phyloP scores from a whole-genome alignment of 1,140 invertebrate genomes.

The Drosophila auraria region DNA sequence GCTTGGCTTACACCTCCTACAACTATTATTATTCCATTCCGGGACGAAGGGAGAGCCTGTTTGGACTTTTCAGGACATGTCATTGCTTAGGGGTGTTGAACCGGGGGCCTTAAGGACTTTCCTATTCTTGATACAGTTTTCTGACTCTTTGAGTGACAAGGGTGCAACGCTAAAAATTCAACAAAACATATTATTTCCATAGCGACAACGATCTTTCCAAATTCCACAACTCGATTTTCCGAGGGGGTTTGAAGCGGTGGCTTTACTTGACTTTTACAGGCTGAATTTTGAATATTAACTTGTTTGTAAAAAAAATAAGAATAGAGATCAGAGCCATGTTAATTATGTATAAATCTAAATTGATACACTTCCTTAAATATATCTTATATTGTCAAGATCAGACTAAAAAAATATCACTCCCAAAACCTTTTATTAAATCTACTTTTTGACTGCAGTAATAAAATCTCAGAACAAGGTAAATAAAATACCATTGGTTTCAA shows the following conservation, averaged over 20 bases:
- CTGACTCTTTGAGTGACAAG: neutral
- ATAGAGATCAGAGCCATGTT: too few relatives aligned
- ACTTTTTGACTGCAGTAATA: too few relatives aligned
- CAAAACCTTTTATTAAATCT: too few relatives aligned
- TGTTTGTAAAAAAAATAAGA: neutral
- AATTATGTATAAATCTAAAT: neutral
- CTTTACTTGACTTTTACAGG: neutral
- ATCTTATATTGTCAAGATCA: neutral
- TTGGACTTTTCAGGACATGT: slow-evolving; percentile 14
- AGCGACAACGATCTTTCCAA: slow-evolving; percentile 8
- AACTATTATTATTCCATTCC: slow-evolving; percentile 6
- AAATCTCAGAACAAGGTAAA: too few relatives aligned
- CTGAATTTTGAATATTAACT: neutral
- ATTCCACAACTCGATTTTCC: neutral
- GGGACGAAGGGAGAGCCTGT: slow-evolving; percentile 1
- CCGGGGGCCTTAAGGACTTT: slow-evolving; percentile 14
- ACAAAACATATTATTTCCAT: slow-evolving; percentile 8
- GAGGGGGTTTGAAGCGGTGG: too few relatives aligned
- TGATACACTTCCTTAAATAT: neutral
- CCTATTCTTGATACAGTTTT: neutral
- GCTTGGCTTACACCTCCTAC: slow-evolving; percentile 27
- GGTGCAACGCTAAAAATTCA: neutral
- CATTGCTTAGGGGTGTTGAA: slow-evolving; percentile 9
- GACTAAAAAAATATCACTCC: too few relatives aligned
- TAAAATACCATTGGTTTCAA: too few relatives aligned